phyloP scores from a whole-genome alignment of 2,888 invertebrate species.

The Adelognathus sp. region DNA sequence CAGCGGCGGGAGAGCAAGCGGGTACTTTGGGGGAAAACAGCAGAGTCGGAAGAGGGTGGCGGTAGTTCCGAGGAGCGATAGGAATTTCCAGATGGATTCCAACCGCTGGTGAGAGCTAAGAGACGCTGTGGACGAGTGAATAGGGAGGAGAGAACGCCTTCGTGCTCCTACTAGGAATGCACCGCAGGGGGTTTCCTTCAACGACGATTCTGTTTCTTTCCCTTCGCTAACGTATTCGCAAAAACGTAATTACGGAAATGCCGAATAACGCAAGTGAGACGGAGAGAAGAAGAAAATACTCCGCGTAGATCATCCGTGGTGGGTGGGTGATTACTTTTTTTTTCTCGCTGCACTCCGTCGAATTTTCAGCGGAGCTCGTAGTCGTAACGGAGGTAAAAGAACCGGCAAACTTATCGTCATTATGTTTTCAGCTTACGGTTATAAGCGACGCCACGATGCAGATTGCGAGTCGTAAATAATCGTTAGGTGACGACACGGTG shows the following conservation, averaged over 20 bases:
- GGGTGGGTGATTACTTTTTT: constrained; percentile 10
- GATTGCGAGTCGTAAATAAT: constrained; percentile 35
- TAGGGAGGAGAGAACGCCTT: constrained; percentile 22
- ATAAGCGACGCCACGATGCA: constrained; percentile 33
- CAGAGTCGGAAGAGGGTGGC: constrained; percentile 53
- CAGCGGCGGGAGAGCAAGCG: neutral
- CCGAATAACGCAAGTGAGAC: neutral
- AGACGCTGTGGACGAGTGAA: neutral
- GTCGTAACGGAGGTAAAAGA: neutral
- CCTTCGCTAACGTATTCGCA: constrained; percentile 14
- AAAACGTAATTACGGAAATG: constrained; percentile 17
- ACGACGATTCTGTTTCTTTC: constrained; percentile 3
- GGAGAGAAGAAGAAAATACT: neutral
- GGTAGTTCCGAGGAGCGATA: constrained; percentile 61
- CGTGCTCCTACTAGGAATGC: constrained; percentile 24
- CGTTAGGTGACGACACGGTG: constrained; percentile 16
- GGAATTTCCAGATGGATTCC: constrained; percentile 68
- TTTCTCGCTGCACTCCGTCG: neutral
- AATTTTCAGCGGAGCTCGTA: neutral
- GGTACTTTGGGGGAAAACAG: constrained; percentile 32
- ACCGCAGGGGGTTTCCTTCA: constrained; percentile 25
- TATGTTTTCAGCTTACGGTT: constrained; percentile 25
- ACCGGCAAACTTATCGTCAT: neutral
- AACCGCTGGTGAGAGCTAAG: neutral
- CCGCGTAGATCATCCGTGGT: neutral